Evolutionary conservation across 2,113 vertebrate genomes (phyloP), one percentile per base, ranked within the genome.

Genomic region (Tricholaema leucomelas): DNA sequence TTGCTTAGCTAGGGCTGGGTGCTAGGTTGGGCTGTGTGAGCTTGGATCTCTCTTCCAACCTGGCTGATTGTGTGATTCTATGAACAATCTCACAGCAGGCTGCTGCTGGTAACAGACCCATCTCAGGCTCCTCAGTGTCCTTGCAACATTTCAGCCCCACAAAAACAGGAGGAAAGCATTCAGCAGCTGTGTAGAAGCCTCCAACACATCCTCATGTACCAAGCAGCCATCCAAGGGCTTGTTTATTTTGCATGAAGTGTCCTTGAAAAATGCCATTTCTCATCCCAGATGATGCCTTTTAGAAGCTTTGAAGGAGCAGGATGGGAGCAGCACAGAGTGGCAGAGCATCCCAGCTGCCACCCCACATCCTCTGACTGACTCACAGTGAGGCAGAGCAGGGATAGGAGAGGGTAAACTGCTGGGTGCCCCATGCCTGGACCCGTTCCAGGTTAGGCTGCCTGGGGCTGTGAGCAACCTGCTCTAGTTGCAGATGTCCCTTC

Each of bases 221-320:
- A 10, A 84, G n/a, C 20, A 31, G 54, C 42, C 48, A 92, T 93
- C 88, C 81, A 89, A 86, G 71, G 48, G 42, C 30, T 81, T 64
- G 12, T 67, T 77, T n/a, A 18, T 63, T 61, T 65, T 33, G 12
- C 8, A 61, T 54, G 54, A 82, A 58, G 21, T 30, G 40, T 65
- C 85, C 67, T 88, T 81, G 81, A 83, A 73, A 64, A 42, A 11
- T 1, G 8, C 5, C 1, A 3, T 59, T 70, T 46, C 80, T 76
- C 38, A 9, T 42, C 19, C 4, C 36, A 38, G 64, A 35, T 70
- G 80, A 35, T 70, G 80, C 12, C 63, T 70, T 64, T 35, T 18
- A 27, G 48, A 79, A 73, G 79, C 74, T 17, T 1, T 38, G 83
- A 3, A 40, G 64, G 88, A 64, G 58, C 64, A 14, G 75, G 50